Evolutionary conservation across 2,888 invertebrate genomes (phyloP), one percentile per base, ranked within the genome.

Genomic region (Dexiosoma caninum): DNA sequence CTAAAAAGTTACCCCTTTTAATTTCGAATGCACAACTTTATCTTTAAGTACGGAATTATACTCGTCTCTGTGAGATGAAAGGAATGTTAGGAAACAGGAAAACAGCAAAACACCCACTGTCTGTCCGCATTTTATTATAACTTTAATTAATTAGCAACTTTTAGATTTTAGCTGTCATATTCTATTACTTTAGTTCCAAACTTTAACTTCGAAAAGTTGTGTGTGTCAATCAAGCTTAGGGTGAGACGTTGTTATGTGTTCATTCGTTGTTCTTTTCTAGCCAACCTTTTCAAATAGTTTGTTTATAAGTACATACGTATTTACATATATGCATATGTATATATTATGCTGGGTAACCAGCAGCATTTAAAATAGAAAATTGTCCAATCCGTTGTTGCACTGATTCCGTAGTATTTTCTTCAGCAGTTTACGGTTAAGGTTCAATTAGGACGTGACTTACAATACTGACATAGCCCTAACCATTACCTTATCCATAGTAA

Each of bases 121-220:
- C n/a, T n/a, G n/a, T n/a, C n/a, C 27, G 16, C 0, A 49, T 14
- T 55, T 32, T 32, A 30, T 30, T 21, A 21, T 1, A 46, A 46
- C n/a, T 60, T 60, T 30, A 44, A 14, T 32, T 62, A 62, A 46
- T 32, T 16, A 32, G 19, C 30, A 67, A 21, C 21, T 67, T 2
- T n/a, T 19, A 44, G 16, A 19, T 27, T 21, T 12, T 30, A 44
- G 32, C 27, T 55, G 40, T 67, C 53, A 67, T 67, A 67, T 67
- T 30, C 23, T 14, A 49, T 49, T 30, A 30, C 19, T 37, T 40
- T 4, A 51, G 2, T 51, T 32, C 7, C 16, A 16, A 37, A 51
- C 8, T 30, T 32, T 35, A 64, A 35, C 7, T 27, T 51, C 5
- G 40, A 9, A 42, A 32, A n/a, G 40, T 21, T 55, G 67, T 42